Conservation (phyloP, 2,797 vertebrate genomes). For the Acipenser transmontanus region DNA sequence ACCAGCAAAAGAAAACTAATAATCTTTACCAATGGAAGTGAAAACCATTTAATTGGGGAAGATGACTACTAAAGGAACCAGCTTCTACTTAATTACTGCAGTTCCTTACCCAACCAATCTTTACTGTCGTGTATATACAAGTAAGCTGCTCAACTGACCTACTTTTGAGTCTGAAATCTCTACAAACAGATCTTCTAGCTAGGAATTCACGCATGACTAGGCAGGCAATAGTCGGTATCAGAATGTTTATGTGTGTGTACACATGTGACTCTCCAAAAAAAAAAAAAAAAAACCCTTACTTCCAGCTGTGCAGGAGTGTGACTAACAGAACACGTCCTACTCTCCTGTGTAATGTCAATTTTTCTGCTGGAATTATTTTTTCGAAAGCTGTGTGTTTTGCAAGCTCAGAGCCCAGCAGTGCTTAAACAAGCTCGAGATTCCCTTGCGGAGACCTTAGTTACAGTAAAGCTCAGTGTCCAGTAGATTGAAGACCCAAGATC, state of each 20-base stretch:
- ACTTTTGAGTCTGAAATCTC: neutral
- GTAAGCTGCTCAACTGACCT: neutral
- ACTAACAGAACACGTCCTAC: neutral
- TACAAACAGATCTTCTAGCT: neutral
- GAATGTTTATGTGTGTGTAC: neutral
- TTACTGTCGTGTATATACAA: neutral
- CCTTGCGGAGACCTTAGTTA: too few species aligned
- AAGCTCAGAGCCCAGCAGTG: neutral
- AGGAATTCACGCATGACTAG: slow-evolving; percentile 5
- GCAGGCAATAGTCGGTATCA: neutral
- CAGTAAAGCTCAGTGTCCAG: too few species aligned
- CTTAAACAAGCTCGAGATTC: neutral
- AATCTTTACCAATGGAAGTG: neutral
- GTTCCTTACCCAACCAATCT: neutral
- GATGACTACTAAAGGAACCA: neutral
- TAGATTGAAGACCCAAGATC: too few species aligned
- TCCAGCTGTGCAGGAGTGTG: neutral
- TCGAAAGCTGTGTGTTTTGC: neutral
- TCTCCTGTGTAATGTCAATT: slow-evolving; percentile 7
- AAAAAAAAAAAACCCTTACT: neutral
- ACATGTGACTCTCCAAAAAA: neutral
- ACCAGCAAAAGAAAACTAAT: neutral
- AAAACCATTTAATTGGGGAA: neutral
- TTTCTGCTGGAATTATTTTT: slow-evolving; percentile 5
- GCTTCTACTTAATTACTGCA: neutral